Evolutionary conservation across 2,797 vertebrate species (phyloP), one percentile per base, ranked within the genome.

Genomic region (Myripristis murdjan): DNA sequence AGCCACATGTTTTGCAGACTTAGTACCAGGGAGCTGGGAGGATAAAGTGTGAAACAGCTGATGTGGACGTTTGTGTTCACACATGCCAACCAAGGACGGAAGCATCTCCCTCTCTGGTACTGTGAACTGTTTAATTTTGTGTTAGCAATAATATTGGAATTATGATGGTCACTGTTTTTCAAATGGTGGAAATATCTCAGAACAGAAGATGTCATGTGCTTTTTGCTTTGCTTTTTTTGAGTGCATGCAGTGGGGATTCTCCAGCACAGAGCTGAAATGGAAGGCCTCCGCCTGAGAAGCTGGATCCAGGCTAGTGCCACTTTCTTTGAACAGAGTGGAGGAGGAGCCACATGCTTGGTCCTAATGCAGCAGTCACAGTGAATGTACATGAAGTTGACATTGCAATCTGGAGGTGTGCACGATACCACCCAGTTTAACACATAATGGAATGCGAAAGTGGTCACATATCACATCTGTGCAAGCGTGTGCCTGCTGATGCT

Each of bases 381-480:
- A 78, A 68, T 61, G 68, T 63, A 53, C 75, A 48, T 37, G 2
- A 20, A 47, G 54, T 72, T 87, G 86, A 86, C 84, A 52, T 55
- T 4, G 59, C 81, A 89, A 85, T 89, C 84, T 83, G 82, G 68
- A 76, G 72, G 44, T 11, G 3, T 2, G 70, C 77, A 37, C 54
- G 22, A 56, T 63, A 3, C 37, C 0, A 1, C 9, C 15, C 70
- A 71, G 64, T 83, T 83, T 73, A 74, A 53, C n/a, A 12, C 73
- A 80, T 88, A 89, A 89, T 81, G 65, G 70, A 75, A 86, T 85
- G 74, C 43, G 56, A 86, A 80, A 62, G 70, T 73, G 85, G 85
- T 76, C 80, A 75, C 81, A 80, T 81, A 62, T 89, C 87, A 88
- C 83, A 79, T 85, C 83, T 89, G 85, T 66, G 86, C 62, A 70